Conservation (phyloP, 2,797 vertebrate genomes). For the Notamacropus eugenii region DNA sequence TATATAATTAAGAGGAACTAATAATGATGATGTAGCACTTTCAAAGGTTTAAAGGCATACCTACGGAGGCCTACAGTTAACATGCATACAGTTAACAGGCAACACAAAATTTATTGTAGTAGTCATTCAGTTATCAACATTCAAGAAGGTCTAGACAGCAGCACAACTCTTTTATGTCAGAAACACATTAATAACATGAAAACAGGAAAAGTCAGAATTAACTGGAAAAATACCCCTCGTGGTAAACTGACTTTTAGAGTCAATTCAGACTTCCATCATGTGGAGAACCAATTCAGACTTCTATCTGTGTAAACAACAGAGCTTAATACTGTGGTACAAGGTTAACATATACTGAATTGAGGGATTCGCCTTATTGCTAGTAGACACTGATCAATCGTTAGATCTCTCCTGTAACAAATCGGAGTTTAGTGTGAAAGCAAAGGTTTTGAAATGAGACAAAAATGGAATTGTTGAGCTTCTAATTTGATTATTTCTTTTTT, state of each 20-base stretch:
- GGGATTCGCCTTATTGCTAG: background rate
- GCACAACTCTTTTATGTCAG: conserved; percentile 83
- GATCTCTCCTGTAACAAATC: background rate
- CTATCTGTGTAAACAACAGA: conserved; percentile 57
- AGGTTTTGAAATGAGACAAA: background rate
- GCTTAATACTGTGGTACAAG: conserved; percentile 52
- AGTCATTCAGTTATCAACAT: conserved; percentile 93
- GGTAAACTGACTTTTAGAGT: conserved; percentile 46
- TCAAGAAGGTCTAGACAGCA: conserved; percentile 90
- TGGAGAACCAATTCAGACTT: background rate
- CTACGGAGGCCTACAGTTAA: conserved; percentile 96
- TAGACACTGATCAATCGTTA: background rate
- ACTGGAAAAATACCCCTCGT: conserved; percentile 60
- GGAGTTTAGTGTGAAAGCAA: background rate
- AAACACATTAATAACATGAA: conserved; percentile 74
- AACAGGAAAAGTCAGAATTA: conserved; percentile 65
- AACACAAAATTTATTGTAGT: conserved; percentile 93
- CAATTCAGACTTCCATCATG: conserved; percentile 49
- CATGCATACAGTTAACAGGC: conserved; percentile 96
- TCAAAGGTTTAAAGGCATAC: conserved; percentile 92
- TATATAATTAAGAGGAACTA: conserved; percentile 80
- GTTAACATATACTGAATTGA: conserved; percentile 57
- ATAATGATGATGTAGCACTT: conserved; percentile 86
- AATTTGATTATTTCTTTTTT: background rate
- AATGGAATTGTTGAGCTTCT: background rate